Conservation (phyloP, 23 tunicate species). For the Trididemnum nubilum region DNA sequence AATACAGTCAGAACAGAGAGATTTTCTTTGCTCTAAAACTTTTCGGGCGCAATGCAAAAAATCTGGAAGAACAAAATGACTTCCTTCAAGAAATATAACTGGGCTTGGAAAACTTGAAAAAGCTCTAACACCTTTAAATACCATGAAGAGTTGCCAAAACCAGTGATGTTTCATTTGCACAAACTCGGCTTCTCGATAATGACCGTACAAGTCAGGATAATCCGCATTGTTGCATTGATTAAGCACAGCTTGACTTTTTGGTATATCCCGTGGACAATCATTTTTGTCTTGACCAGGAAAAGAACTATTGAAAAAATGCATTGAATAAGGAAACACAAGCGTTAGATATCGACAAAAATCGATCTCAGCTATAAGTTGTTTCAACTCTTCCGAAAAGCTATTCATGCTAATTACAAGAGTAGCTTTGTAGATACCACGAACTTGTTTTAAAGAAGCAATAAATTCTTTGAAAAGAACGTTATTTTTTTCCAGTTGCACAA, state of each 20-base stretch:
- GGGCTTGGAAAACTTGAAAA: conserved; percentile 32
- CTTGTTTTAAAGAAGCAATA: conserved; percentile 47
- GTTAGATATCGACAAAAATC: conserved; percentile 84
- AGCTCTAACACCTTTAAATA: conserved; percentile 56
- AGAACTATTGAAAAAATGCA: conserved; percentile 60
- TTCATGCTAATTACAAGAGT: conserved; percentile 72
- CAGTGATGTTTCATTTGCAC: conserved; percentile 95
- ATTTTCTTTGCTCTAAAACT: conserved; percentile 26
- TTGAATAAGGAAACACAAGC: conserved; percentile 80
- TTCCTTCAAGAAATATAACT: conserved; percentile 69
- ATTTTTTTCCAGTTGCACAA: conserved; percentile 63
- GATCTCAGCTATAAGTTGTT: conserved; percentile 34
- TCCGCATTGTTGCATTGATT: conserved; percentile 86
- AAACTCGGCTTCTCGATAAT: conserved; percentile 79
- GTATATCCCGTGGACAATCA: conserved; percentile 76
- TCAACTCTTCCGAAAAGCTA: conserved; percentile 35
- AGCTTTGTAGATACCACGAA: conserved; percentile 56
- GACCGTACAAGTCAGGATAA: conserved; percentile 80
- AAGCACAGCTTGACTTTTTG: conserved; percentile 45
- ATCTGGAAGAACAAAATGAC: conserved; percentile 81
- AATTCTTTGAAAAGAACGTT: conserved; percentile 42
- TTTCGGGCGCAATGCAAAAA: conserved; percentile 31
- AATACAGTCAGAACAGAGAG: conserved; percentile 49
- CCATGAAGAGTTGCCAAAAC: conserved; percentile 90
- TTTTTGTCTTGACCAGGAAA: conserved; percentile 88